phyloP scores from a whole-genome alignment of 2,888 invertebrate genomes.

The Sicus ferrugineus region DNA sequence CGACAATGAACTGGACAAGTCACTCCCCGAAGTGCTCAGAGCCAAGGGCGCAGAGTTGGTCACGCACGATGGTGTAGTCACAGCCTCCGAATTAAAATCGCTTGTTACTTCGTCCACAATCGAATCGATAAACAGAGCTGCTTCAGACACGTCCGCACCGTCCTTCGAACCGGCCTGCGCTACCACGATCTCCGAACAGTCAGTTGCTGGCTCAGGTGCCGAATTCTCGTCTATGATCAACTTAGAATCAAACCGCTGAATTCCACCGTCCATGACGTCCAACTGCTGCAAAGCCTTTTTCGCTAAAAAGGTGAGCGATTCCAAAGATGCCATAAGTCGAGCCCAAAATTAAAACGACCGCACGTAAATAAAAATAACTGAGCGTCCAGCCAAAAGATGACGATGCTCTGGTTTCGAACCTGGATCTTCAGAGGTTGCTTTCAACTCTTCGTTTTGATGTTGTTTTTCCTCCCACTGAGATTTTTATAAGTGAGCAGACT shows the following conservation, averaged over 20 bases:
- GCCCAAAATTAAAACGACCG: slow-evolving; percentile 11
- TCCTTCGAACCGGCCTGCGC: neutral
- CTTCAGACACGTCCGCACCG: too few species aligned
- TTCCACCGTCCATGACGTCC: slow-evolving; percentile 14
- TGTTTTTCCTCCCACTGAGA: neutral
- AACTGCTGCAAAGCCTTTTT: slow-evolving; percentile 38
- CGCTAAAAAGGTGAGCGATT: slow-evolving; percentile 37
- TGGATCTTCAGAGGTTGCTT: neutral
- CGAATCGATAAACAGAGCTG: slow-evolving; percentile 41
- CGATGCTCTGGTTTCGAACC: neutral
- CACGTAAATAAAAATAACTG: neutral
- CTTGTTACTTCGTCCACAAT: slow-evolving; percentile 43
- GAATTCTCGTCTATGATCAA: slow-evolving; percentile 15
- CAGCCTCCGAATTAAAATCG: slow-evolving; percentile 41
- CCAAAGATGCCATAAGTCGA: slow-evolving; percentile 52
- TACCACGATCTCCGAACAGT: slow-evolving; percentile 44
- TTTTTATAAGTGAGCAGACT: too few species aligned
- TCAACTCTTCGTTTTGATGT: neutral
- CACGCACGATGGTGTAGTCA: slow-evolving; percentile 26
- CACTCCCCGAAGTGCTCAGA: neutral
- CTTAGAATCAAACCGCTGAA: slow-evolving; percentile 19
- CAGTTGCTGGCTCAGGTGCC: slow-evolving; percentile 41
- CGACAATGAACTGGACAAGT: slow-evolving; percentile 41
- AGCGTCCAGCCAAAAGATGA: neutral
- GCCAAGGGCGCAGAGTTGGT: slow-evolving; percentile 34